These are phyloP conservation scores for Ethmia dodecea DNA, from an alignment of 2,888 invertebrate species.

Conservation along the genomic window DNA sequence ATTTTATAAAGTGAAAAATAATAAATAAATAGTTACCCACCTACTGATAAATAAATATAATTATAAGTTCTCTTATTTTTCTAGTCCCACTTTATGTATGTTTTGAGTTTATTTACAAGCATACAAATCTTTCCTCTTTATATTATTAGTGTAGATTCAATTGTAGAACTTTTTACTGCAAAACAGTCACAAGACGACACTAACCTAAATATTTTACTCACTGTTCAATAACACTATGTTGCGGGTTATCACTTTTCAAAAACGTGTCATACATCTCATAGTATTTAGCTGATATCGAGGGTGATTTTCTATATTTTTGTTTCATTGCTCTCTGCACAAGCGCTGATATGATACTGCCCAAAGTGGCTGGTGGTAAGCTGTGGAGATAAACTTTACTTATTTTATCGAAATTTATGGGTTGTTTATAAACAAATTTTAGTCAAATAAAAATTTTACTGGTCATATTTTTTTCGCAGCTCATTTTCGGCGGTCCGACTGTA, in stretches of 20 bases:
- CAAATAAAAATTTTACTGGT: constrained; percentile 4
- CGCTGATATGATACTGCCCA: constrained; percentile 83
- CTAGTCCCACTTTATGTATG: no score
- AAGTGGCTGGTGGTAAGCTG: constrained; percentile 73
- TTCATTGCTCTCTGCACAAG: constrained; percentile 82
- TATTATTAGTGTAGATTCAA: no score
- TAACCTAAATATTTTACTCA: constrained; percentile 45
- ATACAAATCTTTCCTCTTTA: no score
- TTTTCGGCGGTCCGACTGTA: constrained; percentile 79
- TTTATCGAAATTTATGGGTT: neutral
- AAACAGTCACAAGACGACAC: no score
- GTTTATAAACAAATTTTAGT: no score
- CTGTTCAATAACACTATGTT: constrained; percentile 79
- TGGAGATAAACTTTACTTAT: neutral
- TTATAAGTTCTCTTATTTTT: no score
- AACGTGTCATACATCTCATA: constrained; percentile 74
- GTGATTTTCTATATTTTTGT: constrained; percentile 77
- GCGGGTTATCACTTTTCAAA: constrained; percentile 58
- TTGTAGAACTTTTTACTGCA: no score
- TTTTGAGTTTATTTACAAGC: no score
- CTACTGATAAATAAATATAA: no score
- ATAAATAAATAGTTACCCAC: no score
- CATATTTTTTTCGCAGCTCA: constrained; percentile 75
- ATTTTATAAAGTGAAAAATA: no score
- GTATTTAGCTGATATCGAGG: constrained; percentile 73